These are phyloP conservation scores for Coleophora deauratella DNA, from an alignment of 2,888 invertebrate genomes.

Conservation along the genomic window DNA sequence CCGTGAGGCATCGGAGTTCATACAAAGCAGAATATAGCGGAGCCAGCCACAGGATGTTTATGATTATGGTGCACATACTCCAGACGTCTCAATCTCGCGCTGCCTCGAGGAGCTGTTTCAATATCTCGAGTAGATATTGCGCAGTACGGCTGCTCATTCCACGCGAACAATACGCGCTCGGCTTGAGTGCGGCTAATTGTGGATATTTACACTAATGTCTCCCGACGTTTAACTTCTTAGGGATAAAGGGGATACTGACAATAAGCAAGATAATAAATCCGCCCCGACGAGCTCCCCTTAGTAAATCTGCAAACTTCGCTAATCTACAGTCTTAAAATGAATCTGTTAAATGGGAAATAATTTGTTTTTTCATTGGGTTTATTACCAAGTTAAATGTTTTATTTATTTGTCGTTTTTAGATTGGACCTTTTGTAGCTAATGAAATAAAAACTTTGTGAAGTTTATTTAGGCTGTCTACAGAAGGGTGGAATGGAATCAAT, in stretches of 20 bases:
- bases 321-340: slow-evolving; percentile 16
- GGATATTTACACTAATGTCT: neutral
- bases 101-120: slow-evolving; percentile 40
- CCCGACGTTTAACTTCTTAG: neutral
- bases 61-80: slow-evolving; percentile 60
- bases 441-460: slow-evolving; percentile 4
- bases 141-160: slow-evolving; percentile 5
- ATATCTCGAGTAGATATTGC: slow-evolving; percentile 23
- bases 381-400: slow-evolving; percentile 24
- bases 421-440: slow-evolving; percentile 9
- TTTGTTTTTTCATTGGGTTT: slow-evolving; percentile 22
- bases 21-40: slow-evolving; percentile 64
- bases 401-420: slow-evolving; percentile 26
- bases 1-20: slow-evolving; percentile 51
- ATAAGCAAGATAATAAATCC: slow-evolving; percentile 25
- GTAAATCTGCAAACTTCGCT: slow-evolving; percentile 26
- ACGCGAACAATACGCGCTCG: no score
- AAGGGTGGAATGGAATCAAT: slow-evolving; percentile 4
- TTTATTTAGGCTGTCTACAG: neutral
- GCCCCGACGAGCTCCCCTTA: slow-evolving; percentile 28
- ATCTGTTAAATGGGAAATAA: slow-evolving; percentile 27
- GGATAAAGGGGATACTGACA: slow-evolving; percentile 4
- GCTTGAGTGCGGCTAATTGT: no score
- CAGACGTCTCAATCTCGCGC: slow-evolving; percentile 52
- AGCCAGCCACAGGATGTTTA: slow-evolving; percentile 54